These are phyloP conservation scores for Terrapene triunguis DNA, from an alignment of 2,113 vertebrate species.

Conservation along the genomic window DNA sequence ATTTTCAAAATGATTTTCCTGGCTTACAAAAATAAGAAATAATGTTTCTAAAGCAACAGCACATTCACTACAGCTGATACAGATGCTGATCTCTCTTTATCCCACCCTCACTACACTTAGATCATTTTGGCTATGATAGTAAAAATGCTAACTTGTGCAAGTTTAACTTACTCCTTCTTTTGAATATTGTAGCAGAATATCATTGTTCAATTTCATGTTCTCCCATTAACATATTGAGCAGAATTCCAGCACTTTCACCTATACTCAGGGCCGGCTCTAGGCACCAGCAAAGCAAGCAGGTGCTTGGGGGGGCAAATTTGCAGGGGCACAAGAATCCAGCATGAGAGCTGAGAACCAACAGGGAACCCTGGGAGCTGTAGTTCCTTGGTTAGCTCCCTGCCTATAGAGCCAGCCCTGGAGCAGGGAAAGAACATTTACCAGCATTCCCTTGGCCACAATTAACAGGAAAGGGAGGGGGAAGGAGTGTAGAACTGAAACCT, in stretches of 20 bases:
- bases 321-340: too few species aligned
- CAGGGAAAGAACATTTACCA: too few species aligned
- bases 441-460: too few species aligned
- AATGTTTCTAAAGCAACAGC: neutral
- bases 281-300: too few species aligned
- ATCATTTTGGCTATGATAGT: neutral
- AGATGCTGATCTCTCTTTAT: neutral
- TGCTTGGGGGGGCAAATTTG: too few species aligned
- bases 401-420: too few species aligned
- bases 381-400: too few species aligned
- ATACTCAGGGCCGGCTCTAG: neutral
- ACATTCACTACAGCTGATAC: neutral
- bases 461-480: too few species aligned
- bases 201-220: neutral
- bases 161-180: neutral
- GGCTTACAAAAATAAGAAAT: conserved; percentile 8
- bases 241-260: neutral
- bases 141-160: neutral
- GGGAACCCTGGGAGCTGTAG: too few species aligned
- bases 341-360: too few species aligned
- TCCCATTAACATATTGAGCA: neutral
- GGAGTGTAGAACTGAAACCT: too few species aligned
- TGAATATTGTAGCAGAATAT: neutral
- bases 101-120: neutral
- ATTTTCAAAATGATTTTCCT: neutral